phyloP scores from a whole-genome alignment of 1,140 invertebrate genomes.

The Aleiodes sp. region DNA sequence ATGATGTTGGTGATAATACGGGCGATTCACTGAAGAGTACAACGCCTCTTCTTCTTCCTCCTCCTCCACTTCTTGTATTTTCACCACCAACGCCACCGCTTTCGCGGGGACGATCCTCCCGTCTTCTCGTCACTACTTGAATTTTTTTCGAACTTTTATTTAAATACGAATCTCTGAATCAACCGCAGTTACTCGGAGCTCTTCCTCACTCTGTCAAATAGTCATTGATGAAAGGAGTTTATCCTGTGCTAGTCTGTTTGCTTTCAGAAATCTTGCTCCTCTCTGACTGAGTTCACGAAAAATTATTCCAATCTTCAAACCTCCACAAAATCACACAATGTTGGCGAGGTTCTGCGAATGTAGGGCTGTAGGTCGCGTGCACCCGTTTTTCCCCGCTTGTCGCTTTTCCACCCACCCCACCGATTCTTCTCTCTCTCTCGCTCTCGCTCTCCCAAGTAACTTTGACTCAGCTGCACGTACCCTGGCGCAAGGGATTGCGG shows the following conservation, averaged over 20 bases:
- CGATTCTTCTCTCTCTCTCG: not conserved
- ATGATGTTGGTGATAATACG: conserved; percentile 11
- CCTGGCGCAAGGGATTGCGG: conserved; percentile 38
- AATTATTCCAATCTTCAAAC: conserved; percentile 44
- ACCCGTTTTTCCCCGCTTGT: conserved; percentile 3
- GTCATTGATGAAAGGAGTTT: not conserved
- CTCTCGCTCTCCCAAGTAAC: conserved; percentile 32
- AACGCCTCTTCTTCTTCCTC: not conserved
- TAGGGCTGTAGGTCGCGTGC: conserved; percentile 65
- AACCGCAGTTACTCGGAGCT: not conserved
- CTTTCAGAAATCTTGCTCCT: not conserved
- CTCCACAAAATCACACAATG: too few species aligned
- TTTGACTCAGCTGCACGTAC: conserved; percentile 59
- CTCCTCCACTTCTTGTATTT: conserved; percentile 21
- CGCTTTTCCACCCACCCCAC: not conserved
- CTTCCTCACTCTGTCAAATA: not conserved
- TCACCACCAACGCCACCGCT: conserved; percentile 43
- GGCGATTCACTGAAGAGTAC: conserved; percentile 31
- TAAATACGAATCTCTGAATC: not conserved
- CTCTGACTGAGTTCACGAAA: not conserved
- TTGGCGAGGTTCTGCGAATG: conserved; percentile 55
- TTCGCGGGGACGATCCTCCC: conserved; percentile 37
- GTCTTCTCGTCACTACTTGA: conserved; percentile 32
- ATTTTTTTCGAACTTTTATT: conserved; percentile 22
- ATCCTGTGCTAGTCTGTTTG: not conserved